Percentiles rank a stretch among this genome's conserved stretches.
Conservation (phyloP, 23 tunicate genomes). For the Trididemnum clinides region DNA sequence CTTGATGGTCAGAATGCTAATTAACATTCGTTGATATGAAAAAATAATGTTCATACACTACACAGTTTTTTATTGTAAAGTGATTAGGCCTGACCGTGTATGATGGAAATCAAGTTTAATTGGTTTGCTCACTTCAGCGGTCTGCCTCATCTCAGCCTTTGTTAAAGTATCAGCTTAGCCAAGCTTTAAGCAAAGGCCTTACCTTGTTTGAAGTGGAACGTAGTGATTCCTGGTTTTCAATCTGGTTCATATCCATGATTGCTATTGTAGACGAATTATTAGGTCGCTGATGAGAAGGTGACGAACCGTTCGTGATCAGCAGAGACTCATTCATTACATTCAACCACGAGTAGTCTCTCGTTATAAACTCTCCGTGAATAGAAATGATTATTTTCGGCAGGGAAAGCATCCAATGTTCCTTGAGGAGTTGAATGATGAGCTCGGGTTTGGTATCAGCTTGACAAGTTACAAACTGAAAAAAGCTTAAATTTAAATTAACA, state of each 20-base stretch:
- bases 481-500: background rate
- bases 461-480: constrained; percentile 28
- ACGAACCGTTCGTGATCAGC: constrained; percentile 29
- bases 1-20: no score
- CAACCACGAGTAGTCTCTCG: constrained; percentile 37
- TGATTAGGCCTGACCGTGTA: no score
- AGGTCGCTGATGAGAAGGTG: constrained; percentile 26
- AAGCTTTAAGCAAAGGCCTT: background rate
- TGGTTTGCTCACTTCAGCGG: no score
- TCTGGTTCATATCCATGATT: constrained; percentile 1
- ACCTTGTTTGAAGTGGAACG: background rate
- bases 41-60: no score
- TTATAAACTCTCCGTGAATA: constrained; percentile 14
- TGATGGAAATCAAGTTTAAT: no score
- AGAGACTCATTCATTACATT: constrained; percentile 46
- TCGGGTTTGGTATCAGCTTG: background rate
- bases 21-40: no score
- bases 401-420: constrained; percentile 11
- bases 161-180: no score
- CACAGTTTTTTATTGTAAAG: no score
- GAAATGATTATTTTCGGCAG: constrained; percentile 32
- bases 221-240: background rate
- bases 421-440: background rate
- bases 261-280: constrained; percentile 26
- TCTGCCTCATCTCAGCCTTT: no score